Conservation (phyloP, 2,888 invertebrate genomes). For the Eilema griseolum region DNA sequence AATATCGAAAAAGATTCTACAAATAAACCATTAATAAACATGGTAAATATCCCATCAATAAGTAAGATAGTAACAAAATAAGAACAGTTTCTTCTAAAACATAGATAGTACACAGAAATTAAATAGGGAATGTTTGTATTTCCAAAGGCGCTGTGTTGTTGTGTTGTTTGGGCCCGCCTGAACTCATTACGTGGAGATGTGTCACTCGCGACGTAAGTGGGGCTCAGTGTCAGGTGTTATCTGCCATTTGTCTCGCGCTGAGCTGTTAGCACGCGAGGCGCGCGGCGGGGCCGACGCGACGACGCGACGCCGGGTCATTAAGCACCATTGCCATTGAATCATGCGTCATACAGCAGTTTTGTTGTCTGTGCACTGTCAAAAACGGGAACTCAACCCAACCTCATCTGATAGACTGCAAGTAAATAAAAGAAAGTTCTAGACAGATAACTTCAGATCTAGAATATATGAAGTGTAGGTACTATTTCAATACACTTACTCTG, state of each 20-base stretch:
- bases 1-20: not conserved
- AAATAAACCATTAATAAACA: no score
- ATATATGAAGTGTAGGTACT: no score
- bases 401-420: constrained; percentile 6
- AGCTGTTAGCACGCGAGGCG: not conserved
- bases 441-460: no score
- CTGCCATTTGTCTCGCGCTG: constrained; percentile 3
- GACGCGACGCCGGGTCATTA: constrained; percentile 44
- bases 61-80: not conserved
- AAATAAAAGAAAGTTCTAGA: no score
- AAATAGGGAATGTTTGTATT: not conserved
- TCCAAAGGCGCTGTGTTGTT: not conserved
- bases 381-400: constrained; percentile 18
- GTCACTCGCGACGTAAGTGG: not conserved
- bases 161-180: not conserved
- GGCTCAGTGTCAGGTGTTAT: not conserved
- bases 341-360: constrained; percentile 24
- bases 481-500: no score
- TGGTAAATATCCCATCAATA: not conserved
- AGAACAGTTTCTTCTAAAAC: not conserved
- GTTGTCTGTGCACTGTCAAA: constrained; percentile 46
- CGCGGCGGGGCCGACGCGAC: not conserved
- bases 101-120: not conserved
- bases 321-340: constrained; percentile 30
- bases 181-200: not conserved